Base-by-base conservation (phyloP, 2,113 vertebrate species). In the Hyla sarda region DNA sequence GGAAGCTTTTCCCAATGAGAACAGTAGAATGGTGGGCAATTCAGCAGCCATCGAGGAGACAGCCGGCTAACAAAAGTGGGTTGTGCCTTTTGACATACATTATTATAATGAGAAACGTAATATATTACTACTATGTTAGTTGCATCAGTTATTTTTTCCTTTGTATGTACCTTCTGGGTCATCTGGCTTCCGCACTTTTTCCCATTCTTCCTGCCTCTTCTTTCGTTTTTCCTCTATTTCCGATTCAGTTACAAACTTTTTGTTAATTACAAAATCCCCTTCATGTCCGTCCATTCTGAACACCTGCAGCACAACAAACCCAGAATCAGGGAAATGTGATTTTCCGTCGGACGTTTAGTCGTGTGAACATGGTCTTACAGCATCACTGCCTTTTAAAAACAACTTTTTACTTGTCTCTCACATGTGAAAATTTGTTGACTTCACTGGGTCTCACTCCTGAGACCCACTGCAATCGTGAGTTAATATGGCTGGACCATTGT, bases 191-290 rank as follows among this genome's bases (percentile, higher is more conserved):
- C 98, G 91, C 87, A 99, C 97, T 87, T 98, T 99, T 87, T 99
- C 98, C 98, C 98, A 99, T 92, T 99, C 98, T 90, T 99, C 97
- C 81, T 99, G 98, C 17, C 97, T 95, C 71, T 93, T 96, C 92
- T 97, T 98, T n/a, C 96, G 95, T 34, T 82, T 94, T 85, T 99
- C 97, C 76, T 99, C 97, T 34, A 99, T 90, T 91, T 99, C 97
- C 3, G 96, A 80, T 86, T 99, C 97, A 0, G 98, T 95, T 45
- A 99, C 97, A 91, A 99, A 99, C 88, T 97, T 97, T 91, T 96
- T 96, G 93, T 96, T 97, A 80, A 96, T 95, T 1, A 98, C 95
- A 90, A 97, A 95, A 34, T 95, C 94, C 1, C 95, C 95, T 69
- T 95, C 89, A 86, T 92, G 90, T 88, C 92, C 96, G 88, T 94